These are phyloP conservation scores for Hyperoplus immaculatus DNA, from an alignment of 2,797 vertebrate genomes.

Conservation along the genomic window DNA sequence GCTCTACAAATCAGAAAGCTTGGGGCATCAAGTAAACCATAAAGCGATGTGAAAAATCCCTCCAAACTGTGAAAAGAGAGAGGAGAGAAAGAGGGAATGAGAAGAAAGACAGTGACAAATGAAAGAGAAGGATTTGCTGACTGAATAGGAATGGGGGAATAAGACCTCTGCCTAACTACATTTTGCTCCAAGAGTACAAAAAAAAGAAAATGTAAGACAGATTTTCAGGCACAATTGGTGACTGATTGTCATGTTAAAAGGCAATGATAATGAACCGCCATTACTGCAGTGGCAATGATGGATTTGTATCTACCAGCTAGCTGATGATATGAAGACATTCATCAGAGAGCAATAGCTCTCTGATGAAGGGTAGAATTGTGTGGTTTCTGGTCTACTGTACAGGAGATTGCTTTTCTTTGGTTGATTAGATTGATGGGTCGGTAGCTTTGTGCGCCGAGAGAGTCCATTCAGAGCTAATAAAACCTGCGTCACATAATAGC, in stretches of 20 bases:
- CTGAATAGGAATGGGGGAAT: slow-evolving; percentile 12
- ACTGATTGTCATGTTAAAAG: slow-evolving; percentile 37
- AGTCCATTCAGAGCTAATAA: slow-evolving; percentile 38
- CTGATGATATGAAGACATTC: slow-evolving; percentile 38
- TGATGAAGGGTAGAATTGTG: slow-evolving; percentile 12
- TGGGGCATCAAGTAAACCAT: slow-evolving; percentile 19
- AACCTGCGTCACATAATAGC: slow-evolving; percentile 31
- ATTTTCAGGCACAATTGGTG: slow-evolving; percentile 41
- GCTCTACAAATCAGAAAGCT: slow-evolving; percentile 47
- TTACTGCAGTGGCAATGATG: slow-evolving; percentile 36
- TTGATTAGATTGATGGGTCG: slow-evolving; percentile 60
- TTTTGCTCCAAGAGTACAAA: slow-evolving; percentile 15
- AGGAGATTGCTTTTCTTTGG: slow-evolving; percentile 37
- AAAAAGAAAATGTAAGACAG: slow-evolving; percentile 10
- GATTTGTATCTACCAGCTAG: slow-evolving; percentile 30
- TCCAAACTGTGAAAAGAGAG: slow-evolving; percentile 38
- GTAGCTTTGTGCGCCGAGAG: slow-evolving; percentile 30
- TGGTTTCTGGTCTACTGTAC: slow-evolving; percentile 7
- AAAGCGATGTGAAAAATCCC: slow-evolving; percentile 31
- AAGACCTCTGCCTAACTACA: background rate
- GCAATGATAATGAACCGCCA: slow-evolving; percentile 50
- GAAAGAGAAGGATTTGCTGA: slow-evolving; percentile 44
- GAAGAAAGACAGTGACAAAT: slow-evolving; percentile 29
- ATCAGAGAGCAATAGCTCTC: slow-evolving; percentile 29
- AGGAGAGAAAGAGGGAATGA: slow-evolving; percentile 16